Conservation (phyloP, 2,797 vertebrate species). For the Hoplostethus atlanticus region DNA sequence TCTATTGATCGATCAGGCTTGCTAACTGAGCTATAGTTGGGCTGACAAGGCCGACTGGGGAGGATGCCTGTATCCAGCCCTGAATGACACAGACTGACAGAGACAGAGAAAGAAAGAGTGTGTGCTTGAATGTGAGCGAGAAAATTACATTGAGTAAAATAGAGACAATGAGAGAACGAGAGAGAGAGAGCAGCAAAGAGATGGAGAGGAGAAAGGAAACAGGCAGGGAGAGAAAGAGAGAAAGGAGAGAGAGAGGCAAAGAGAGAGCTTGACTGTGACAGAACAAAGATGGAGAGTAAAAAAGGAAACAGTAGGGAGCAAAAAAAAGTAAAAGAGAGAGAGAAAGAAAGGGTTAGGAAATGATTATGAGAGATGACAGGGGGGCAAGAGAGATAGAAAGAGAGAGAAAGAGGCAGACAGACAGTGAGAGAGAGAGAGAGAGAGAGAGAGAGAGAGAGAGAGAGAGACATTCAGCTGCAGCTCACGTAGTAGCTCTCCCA, state of each 20-base stretch:
- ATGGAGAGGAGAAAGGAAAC: not conserved
- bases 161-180: not conserved
- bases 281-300: not conserved
- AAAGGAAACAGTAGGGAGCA: not conserved
- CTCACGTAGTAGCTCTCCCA: slow-evolving; percentile 43
- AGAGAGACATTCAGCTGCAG: slow-evolving; percentile 53
- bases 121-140: not conserved
- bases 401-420: not conserved
- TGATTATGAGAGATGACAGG: not conserved
- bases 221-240: not conserved
- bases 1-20: slow-evolving; percentile 58
- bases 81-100: not conserved
- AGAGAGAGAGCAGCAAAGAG: not conserved
- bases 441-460: slow-evolving; percentile 20
- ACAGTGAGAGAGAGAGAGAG: not conserved
- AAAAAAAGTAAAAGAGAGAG: not conserved
- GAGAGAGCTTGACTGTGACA: not conserved
- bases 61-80: slow-evolving; percentile 39
- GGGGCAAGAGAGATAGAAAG: not conserved
- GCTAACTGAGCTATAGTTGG: slow-evolving; percentile 43
- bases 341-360: not conserved
- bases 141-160: too few species aligned
- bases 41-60: slow-evolving; percentile 32
- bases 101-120: not conserved
- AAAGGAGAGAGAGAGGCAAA: not conserved